A percentile compares a stretch with the other conserved stretches of the same genome.
phyloP scores from a whole-genome alignment of 2,797 vertebrate genomes.

The Sebastes miniatus region DNA sequence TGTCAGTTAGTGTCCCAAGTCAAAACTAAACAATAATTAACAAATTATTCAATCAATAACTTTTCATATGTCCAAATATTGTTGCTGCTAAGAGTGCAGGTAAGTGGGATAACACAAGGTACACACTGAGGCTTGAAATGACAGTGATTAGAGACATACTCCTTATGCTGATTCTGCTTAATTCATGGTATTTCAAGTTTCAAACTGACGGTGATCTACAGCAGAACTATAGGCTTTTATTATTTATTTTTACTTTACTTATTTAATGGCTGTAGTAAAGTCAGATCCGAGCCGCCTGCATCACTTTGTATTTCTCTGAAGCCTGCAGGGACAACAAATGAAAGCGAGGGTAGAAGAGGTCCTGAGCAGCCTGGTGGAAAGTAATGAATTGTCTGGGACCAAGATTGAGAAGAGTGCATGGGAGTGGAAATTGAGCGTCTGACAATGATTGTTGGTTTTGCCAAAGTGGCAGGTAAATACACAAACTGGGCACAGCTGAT shows the following conservation, averaged over 20 bases:
- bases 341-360: background rate
- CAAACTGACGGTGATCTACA: background rate
- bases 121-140: background rate
- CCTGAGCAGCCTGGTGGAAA: background rate
- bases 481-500: background rate
- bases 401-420: background rate
- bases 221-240: background rate
- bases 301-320: background rate
- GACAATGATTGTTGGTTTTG: background rate
- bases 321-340: background rate
- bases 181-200: background rate
- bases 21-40: background rate
- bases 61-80: background rate
- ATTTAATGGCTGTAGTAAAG: background rate
- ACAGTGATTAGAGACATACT: background rate
- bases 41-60: background rate
- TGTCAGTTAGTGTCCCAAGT: background rate
- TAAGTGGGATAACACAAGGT: background rate
- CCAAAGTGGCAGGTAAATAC: background rate
- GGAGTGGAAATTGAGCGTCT: background rate
- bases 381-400: background rate
- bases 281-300: background rate
- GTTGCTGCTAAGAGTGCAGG: background rate
- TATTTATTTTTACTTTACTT: background rate
- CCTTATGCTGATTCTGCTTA: background rate